Conservation (phyloP, 1,140 invertebrate genomes). For the Drosophila suzukii region DNA sequence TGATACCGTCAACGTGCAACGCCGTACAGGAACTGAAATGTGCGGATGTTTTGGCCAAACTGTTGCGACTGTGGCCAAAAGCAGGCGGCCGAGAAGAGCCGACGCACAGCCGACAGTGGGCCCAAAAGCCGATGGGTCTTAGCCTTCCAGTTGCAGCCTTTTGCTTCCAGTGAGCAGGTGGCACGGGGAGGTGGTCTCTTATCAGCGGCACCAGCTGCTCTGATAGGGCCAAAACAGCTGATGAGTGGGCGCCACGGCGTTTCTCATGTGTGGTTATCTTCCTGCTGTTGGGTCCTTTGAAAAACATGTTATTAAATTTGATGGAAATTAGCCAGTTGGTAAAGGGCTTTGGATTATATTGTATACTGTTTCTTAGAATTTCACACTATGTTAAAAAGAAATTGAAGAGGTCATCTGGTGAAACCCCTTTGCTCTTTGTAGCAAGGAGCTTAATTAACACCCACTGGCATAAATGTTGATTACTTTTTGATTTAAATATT, state of each 20-base stretch:
- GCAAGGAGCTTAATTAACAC: too few relatives aligned
- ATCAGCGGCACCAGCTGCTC: constrained; percentile 54
- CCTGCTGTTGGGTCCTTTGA: background rate
- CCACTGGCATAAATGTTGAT: too few relatives aligned
- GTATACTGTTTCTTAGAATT: too few relatives aligned
- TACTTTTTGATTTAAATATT: too few relatives aligned
- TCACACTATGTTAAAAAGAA: too few relatives aligned
- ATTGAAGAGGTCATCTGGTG: too few relatives aligned
- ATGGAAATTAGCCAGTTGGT: too few relatives aligned
- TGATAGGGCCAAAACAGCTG: constrained; percentile 55
- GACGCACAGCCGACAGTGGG: constrained; percentile 17
- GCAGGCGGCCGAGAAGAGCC: constrained; percentile 23
- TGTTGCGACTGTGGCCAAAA: constrained; percentile 54
- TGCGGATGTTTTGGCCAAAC: constrained; percentile 51
- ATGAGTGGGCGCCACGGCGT: constrained; percentile 8
- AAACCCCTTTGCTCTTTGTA: too few relatives aligned
- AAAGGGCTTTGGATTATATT: too few relatives aligned
- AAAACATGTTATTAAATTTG: too few relatives aligned
- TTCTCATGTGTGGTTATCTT: background rate
- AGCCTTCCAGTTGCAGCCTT: constrained; percentile 65
- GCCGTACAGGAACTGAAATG: constrained; percentile 77
- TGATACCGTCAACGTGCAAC: constrained; percentile 62
- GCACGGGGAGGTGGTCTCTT: constrained; percentile 14
- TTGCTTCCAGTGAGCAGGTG: constrained; percentile 51
- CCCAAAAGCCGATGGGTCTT: constrained; percentile 9